Base-by-base conservation (phyloP, 2,797 vertebrate genomes). In the Distichodus sexfasciatus region DNA sequence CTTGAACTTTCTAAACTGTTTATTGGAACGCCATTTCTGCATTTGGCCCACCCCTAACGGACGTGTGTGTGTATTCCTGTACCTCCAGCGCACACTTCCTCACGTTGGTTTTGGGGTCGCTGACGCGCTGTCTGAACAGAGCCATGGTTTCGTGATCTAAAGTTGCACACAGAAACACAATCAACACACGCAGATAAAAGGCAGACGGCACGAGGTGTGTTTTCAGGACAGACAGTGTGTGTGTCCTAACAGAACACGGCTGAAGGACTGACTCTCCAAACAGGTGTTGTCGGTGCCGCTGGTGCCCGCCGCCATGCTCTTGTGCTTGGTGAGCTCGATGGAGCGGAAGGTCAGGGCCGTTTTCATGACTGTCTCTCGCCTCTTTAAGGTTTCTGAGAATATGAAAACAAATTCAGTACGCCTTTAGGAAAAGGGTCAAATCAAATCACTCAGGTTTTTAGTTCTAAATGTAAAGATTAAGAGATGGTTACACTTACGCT, bases 31-130 rank as follows among this genome's bases (percentile, higher is more conserved):
- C n/a, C n/a, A n/a, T n/a, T n/a, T n/a, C n/a, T n/a, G n/a, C n/a
- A n/a, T n/a, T n/a, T n/a, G n/a, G n/a, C n/a, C n/a, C n/a, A n/a
- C n/a, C n/a, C n/a, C n/a, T n/a, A n/a, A n/a, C n/a, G n/a, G n/a
- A n/a, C 3, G 0, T 23, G n/a, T 35, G 9, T 19, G 14, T 47
- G 8, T 62, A 31, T 15, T 19, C 17, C 11, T 23, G 1, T 70
- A 98, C 97, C 96, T 98, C 96, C 31, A 99, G 79, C 0, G 97
- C 95, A 0, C 93, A 92, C 79, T 94, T 99, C 83, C 97, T 91
- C 67, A 98, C 94, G 0, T 88, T 95, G 21, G 81, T 90, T 81
- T 94, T 98, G 36, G 93, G 84, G 62, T 98, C 94, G 14, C 82
- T 77, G 0, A 91, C 85, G 53, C 94, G 92, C 9, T 57, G 76